Conservation (phyloP, 1,140 invertebrate species). For the Heterodera schachtii region DNA sequence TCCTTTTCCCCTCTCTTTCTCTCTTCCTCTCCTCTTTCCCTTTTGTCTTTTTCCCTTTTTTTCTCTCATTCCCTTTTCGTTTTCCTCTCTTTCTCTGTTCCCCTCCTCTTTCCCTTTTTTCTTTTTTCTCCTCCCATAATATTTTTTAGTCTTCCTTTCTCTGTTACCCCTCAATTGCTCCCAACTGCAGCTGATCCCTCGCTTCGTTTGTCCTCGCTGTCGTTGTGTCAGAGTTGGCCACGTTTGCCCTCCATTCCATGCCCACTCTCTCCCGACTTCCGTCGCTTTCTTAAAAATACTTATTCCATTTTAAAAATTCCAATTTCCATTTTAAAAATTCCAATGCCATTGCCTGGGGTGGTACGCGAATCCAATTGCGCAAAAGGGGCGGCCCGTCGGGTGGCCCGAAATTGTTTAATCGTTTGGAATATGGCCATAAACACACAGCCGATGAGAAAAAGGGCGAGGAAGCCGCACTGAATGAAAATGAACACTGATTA, state of each 20-base stretch:
- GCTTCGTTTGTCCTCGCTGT: neutral
- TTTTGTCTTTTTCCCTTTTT: neutral
- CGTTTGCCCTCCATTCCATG: neutral
- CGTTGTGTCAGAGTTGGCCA: neutral
- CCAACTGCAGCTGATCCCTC: neutral
- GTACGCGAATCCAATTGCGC: conserved; percentile 5
- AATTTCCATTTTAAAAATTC: neutral
- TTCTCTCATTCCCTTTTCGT: neutral
- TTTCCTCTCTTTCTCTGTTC: too few relatives aligned
- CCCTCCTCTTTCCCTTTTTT: too few relatives aligned
- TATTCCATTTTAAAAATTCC: neutral
- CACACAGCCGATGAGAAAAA: conserved; percentile 21
- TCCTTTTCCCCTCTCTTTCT: neutral
- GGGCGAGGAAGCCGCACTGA: conserved; percentile 7
- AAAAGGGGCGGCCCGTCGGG: neutral
- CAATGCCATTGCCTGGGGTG: neutral
- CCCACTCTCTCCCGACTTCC: conserved; percentile 15
- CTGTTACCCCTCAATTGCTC: neutral
- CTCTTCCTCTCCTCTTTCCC: too few relatives aligned
- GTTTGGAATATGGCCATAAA: conserved; percentile 9
- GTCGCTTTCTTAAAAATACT: neutral
- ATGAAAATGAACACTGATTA: neutral
- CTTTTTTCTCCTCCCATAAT: neutral
- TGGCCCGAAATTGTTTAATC: conserved; percentile 3
- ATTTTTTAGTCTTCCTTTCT: neutral